These are phyloP conservation scores for Limenitis arthemis DNA, from an alignment of 2,888 invertebrate species.

Conservation along the genomic window DNA sequence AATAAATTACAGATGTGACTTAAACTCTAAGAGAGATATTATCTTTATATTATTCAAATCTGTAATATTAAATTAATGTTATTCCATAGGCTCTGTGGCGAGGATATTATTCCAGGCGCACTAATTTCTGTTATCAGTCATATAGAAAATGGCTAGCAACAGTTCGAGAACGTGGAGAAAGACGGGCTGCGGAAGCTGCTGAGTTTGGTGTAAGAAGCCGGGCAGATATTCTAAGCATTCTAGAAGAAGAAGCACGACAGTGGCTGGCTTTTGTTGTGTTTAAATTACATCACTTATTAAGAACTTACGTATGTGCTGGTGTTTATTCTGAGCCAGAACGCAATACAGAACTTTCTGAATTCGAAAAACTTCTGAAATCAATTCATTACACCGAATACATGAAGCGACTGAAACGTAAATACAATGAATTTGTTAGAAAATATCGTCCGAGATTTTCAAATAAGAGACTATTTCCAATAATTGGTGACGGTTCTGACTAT, in stretches of 20 bases:
- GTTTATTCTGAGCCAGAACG: slow-evolving; percentile 51
- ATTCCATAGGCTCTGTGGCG: slow-evolving; percentile 51
- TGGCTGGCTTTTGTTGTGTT: slow-evolving; percentile 64
- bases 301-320: slow-evolving; percentile 52
- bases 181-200: slow-evolving; percentile 52
- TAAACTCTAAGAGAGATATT: too few relatives aligned
- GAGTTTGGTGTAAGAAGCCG: slow-evolving; percentile 55
- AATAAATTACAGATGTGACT: too few relatives aligned
- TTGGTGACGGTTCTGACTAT: slow-evolving; percentile 60
- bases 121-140: slow-evolving; percentile 52
- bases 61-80: background rate
- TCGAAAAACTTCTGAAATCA: slow-evolving; percentile 57
- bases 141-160: slow-evolving; percentile 55
- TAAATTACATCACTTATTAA: slow-evolving; percentile 58
- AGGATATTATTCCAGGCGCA: slow-evolving; percentile 53
- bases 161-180: slow-evolving; percentile 52
- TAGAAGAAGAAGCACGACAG: slow-evolving; percentile 59
- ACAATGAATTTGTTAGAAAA: slow-evolving; percentile 59
- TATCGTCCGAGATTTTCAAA: slow-evolving; percentile 55
- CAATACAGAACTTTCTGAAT: slow-evolving; percentile 45
- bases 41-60: background rate
- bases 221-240: slow-evolving; percentile 52
- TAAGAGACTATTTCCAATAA: slow-evolving; percentile 58
- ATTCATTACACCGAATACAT: slow-evolving; percentile 60
- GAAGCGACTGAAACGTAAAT: slow-evolving; percentile 53